Evolutionary conservation across 2,797 vertebrate species (phyloP).

Genomic region (Acrocephalus scirpaceus): DNA sequence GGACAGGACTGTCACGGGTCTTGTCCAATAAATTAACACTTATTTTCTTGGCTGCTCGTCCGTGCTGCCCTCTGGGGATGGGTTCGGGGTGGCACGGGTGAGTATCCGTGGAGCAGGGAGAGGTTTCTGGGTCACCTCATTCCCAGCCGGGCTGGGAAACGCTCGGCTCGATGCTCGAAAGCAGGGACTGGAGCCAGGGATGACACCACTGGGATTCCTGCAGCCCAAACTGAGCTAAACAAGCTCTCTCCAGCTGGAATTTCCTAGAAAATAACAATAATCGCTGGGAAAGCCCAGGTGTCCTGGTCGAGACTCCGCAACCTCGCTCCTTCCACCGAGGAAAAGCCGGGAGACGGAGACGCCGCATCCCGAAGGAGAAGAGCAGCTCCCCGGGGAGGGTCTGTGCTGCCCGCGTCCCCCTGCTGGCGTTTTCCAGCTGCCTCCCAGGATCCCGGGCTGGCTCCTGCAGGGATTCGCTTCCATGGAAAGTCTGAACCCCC

Average conservation of each 20-base stretch:
- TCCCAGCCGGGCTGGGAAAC: neutral
- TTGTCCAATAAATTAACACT: constrained; percentile 46
- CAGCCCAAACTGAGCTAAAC: neutral
- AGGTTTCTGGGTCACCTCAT: neutral
- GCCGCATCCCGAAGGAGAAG: accelerated
- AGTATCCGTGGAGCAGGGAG: accelerated
- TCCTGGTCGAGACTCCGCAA: neutral
- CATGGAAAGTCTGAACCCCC: neutral
- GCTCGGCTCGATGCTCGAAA: neutral
- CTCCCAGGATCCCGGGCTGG: neutral
- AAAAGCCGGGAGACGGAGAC: neutral
- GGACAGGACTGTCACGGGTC: neutral
- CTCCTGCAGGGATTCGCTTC: neutral
- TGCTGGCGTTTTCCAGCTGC: accelerated
- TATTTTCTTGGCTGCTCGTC: neutral
- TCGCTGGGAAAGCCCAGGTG: neutral
- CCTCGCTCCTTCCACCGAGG: neutral
- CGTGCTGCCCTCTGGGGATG: neutral
- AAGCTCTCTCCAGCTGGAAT: neutral
- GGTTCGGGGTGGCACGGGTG: accelerated
- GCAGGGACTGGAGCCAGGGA: neutral
- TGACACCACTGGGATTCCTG: neutral
- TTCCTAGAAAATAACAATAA: neutral
- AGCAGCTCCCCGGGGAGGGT: accelerated
- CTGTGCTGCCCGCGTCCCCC: accelerated